Percentiles rank a stretch among this genome's conserved stretches.
phyloP scores from a whole-genome alignment of 2,797 vertebrate genomes.

The Smutsia gigantea region DNA sequence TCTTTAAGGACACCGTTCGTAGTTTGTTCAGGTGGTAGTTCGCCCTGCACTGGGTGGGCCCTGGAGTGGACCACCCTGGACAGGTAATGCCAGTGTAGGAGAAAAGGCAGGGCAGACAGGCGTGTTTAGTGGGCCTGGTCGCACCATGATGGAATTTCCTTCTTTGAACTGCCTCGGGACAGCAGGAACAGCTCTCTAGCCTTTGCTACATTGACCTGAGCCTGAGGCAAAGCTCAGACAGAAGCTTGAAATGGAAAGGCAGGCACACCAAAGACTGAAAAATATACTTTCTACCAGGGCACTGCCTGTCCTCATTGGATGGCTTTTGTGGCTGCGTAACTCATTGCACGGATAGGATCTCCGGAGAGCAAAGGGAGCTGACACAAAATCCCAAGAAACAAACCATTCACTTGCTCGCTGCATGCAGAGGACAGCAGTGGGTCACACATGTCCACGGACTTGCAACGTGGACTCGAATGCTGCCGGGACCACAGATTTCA shows the following conservation, averaged over 20 bases:
- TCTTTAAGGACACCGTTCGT: background rate
- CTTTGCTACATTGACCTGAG: constrained; percentile 75
- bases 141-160: constrained; percentile 57
- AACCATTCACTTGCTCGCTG: background rate
- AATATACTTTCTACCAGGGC: constrained; percentile 50
- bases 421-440: constrained; percentile 16
- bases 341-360: background rate
- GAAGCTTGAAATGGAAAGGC: constrained; percentile 15
- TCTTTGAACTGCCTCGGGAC: constrained; percentile 73
- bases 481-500: constrained; percentile 62
- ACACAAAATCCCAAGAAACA: background rate
- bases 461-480: constrained; percentile 47
- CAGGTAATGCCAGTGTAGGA: background rate
- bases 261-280: constrained; percentile 30
- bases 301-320: background rate
- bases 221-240: background rate
- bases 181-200: constrained; percentile 71
- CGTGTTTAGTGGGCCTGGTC: constrained; percentile 71
- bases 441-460: constrained; percentile 27
- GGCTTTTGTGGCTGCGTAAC: constrained; percentile 64
- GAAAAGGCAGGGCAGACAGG: background rate
- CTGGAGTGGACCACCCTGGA: background rate
- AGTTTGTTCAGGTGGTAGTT: constrained; percentile 56
- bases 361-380: background rate
- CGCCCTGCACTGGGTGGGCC: constrained; percentile 17